Conservation (phyloP, 2,113 vertebrate species). For the Terrapene triunguis region DNA sequence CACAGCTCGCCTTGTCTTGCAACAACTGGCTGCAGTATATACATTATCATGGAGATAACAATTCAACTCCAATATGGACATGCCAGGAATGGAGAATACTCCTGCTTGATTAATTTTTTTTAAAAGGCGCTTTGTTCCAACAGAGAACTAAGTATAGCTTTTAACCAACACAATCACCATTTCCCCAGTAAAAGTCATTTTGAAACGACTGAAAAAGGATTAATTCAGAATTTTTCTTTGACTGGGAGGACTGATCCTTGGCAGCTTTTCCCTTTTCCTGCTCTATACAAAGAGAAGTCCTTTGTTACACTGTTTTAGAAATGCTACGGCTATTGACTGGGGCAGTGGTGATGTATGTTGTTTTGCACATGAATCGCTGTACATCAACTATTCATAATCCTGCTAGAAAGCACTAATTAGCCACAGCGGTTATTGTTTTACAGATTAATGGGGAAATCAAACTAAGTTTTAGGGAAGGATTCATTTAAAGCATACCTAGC, state of each 20-base stretch:
- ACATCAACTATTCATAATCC: conserved; percentile 35
- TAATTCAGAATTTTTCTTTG: not conserved
- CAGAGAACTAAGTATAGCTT: not conserved
- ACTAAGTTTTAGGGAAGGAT: not conserved
- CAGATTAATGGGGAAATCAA: conserved; percentile 22
- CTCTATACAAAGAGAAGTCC: not conserved
- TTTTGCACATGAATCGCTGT: conserved; percentile 57
- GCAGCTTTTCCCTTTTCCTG: not conserved
- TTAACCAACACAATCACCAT: not conserved
- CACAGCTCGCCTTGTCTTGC: not conserved
- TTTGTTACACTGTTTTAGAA: conserved; percentile 42
- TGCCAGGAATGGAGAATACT: not conserved
- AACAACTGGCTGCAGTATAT: not conserved
- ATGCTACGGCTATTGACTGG: conserved; percentile 16
- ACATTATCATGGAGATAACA: not conserved
- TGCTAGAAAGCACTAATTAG: conserved; percentile 59
- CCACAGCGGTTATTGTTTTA: conserved; percentile 11
- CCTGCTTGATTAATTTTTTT: not conserved
- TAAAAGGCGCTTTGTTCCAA: not conserved
- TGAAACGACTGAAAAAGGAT: not conserved
- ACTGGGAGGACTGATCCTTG: not conserved
- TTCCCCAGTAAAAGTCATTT: conserved; percentile 13
- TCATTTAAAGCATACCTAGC: not conserved
- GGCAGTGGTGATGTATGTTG: not conserved
- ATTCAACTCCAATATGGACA: not conserved